phyloP scores from a whole-genome alignment of 2,888 invertebrate species.

The Macaria liturata region DNA sequence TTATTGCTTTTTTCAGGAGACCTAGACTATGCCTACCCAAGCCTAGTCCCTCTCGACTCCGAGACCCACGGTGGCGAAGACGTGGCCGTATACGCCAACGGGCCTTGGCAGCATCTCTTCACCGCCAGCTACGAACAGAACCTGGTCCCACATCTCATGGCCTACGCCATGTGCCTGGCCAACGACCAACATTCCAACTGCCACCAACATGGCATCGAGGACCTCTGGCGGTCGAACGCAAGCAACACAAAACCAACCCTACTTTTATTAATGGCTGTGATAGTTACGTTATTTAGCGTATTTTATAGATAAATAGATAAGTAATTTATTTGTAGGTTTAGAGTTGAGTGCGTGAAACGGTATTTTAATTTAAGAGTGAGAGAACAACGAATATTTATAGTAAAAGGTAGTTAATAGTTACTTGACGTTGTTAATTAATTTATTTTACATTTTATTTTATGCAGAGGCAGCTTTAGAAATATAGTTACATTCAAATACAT shows the following conservation, averaged over 20 bases:
- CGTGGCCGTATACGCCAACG: conserved; percentile 88
- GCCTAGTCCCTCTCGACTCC: conserved; percentile 83
- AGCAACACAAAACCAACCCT: conserved; percentile 10
- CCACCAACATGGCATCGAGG: conserved; percentile 8
- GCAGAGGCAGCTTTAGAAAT: no score
- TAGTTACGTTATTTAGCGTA: conserved; percentile 18
- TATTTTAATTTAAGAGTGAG: no score
- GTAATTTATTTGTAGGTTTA: neutral
- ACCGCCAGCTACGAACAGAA: conserved; percentile 91
- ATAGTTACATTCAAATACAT: no score
- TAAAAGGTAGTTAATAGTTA: no score
- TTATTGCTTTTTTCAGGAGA: conserved; percentile 54
- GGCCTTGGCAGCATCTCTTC: conserved; percentile 91
- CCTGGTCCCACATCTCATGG: conserved; percentile 89
- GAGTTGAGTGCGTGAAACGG: no score
- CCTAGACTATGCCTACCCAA: conserved; percentile 81
- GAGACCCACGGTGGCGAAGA: conserved; percentile 92
- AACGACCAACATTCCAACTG: conserved; percentile 75
- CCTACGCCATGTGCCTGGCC: conserved; percentile 88
- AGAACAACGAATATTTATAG: no score
- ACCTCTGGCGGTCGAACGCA: conserved; percentile 17
- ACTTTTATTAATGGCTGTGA: conserved; percentile 25
- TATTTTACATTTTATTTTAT: no score
- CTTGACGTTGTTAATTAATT: no score
- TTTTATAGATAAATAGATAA: conserved; percentile 8